These are phyloP conservation scores for Neolamprologus longior DNA, from an alignment of 2,113 vertebrate species.

Conservation along the genomic window DNA sequence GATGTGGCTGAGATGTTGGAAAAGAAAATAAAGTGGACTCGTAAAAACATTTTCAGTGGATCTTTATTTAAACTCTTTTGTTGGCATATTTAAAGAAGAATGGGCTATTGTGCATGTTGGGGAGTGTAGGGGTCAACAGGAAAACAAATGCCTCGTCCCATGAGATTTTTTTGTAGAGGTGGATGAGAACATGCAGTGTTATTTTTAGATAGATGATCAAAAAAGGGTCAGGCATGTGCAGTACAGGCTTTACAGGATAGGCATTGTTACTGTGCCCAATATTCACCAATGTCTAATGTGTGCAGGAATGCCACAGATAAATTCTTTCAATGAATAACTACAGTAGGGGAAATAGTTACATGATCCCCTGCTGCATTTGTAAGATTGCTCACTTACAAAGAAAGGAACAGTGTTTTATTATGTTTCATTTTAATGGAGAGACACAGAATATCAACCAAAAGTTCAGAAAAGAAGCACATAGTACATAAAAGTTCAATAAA, in stretches of 20 bases:
- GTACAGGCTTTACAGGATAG: background rate
- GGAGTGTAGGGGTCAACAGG: background rate
- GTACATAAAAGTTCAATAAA: background rate
- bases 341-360: background rate
- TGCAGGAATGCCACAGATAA: background rate
- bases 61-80: conserved; percentile 13
- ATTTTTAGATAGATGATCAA: background rate
- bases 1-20: conserved; percentile 26
- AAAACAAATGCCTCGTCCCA: conserved; percentile 1
- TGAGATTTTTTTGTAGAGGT: background rate
- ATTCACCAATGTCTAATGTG: background rate
- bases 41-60: background rate
- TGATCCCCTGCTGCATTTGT: background rate
- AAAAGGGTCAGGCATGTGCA: background rate
- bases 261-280: background rate
- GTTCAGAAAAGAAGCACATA: background rate
- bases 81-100: conserved; percentile 29
- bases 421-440: background rate
- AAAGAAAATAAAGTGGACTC: conserved; percentile 58
- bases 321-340: background rate
- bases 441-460: background rate
- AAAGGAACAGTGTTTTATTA: background rate
- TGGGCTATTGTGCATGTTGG: background rate
- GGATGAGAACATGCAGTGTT: background rate
- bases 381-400: background rate